Percentiles rank a stretch among this genome's conserved stretches.
Conservation (phyloP, 2,797 vertebrate species). For the Muraenolepis orangiensis region DNA sequence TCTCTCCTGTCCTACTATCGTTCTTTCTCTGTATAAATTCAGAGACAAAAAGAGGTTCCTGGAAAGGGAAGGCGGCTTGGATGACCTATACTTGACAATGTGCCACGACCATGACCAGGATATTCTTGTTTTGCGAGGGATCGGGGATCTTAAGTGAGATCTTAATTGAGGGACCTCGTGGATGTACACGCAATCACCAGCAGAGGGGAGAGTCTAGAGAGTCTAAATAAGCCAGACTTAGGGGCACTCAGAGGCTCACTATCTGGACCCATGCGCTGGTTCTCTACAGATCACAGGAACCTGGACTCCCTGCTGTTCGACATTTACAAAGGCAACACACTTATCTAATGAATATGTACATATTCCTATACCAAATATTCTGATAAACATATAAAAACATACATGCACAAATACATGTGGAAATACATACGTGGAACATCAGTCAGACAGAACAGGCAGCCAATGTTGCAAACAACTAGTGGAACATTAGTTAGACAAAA, state of each 20-base stretch:
- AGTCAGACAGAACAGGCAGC: no score
- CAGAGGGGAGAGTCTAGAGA: background rate
- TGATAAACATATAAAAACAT: background rate
- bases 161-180: no score
- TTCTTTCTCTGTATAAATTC: background rate
- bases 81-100: background rate
- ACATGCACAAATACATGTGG: background rate
- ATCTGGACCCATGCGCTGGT: background rate
- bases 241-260: background rate
- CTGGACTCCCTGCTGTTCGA: background rate
- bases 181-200: background rate
- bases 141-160: background rate
- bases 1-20: background rate
- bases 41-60: background rate
- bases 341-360: background rate
- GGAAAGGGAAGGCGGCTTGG: background rate
- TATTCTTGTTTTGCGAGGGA: background rate
- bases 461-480: no score
- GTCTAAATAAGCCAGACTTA: background rate
- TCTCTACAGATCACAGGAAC: background rate
- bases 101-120: background rate
- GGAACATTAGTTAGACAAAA: no score
- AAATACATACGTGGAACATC: no score
- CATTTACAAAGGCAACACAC: background rate
- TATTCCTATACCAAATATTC: background rate